These are phyloP conservation scores for Xanthia icteritia DNA, from an alignment of 2,888 invertebrate species.

Conservation along the genomic window DNA sequence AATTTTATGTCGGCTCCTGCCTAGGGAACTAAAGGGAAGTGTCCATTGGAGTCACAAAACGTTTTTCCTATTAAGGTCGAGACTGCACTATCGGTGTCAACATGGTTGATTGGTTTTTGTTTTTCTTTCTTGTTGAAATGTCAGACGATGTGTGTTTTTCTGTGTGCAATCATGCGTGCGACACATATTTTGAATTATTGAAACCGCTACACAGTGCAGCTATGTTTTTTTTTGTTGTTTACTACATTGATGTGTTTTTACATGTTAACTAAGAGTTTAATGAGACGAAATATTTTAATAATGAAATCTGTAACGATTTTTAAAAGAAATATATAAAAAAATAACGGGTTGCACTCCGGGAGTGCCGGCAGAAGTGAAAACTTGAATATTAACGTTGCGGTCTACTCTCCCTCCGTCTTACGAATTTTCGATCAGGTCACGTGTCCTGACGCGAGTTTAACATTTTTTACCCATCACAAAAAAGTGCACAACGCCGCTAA, in stretches of 20 bases:
- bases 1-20: constrained; percentile 43
- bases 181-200: constrained; percentile 1
- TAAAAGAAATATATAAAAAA: too few species aligned
- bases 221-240: neutral
- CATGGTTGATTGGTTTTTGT: constrained; percentile 20
- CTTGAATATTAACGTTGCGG: too few species aligned
- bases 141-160: neutral
- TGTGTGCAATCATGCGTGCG: neutral
- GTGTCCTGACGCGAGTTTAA: too few species aligned
- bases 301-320: neutral
- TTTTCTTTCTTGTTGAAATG: neutral
- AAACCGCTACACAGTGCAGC: neutral
- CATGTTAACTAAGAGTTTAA: neutral
- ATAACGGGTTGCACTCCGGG: too few species aligned
- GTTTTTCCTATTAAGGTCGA: constrained; percentile 33
- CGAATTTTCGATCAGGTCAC: too few species aligned
- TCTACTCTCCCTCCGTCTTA: too few species aligned
- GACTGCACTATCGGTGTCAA: constrained; percentile 30
- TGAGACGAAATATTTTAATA: neutral
- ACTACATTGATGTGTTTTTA: neutral
- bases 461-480: too few species aligned
- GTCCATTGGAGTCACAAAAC: constrained; percentile 12
- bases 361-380: too few species aligned
- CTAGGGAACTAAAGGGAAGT: constrained; percentile 24
- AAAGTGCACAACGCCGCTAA: too few species aligned